These are phyloP conservation scores for Megaptera novaeangliae DNA, from an alignment of 2,113 vertebrate species.

Conservation along the genomic window DNA sequence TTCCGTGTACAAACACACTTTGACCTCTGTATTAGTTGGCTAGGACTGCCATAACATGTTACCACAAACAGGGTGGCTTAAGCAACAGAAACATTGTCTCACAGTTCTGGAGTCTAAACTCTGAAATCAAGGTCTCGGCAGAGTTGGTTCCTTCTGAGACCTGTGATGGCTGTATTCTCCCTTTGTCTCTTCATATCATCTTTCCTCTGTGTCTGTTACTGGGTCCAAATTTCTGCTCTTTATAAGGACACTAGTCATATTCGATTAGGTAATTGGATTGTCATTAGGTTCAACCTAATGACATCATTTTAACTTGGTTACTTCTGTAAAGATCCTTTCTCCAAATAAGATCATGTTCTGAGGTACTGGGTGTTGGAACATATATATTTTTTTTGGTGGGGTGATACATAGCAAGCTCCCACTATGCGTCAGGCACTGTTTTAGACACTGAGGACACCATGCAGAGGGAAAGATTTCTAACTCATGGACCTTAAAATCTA, in stretches of 20 bases:
- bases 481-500: background rate
- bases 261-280: background rate
- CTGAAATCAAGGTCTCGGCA: background rate
- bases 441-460: background rate
- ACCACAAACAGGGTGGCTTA: background rate
- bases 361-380: background rate
- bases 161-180: background rate
- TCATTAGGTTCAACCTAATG: background rate
- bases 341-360: background rate
- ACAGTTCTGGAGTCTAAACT: background rate
- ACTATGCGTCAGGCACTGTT: background rate
- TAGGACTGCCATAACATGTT: background rate
- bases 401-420: background rate
- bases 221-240: background rate
- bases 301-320: background rate
- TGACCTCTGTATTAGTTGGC: background rate
- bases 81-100: background rate
- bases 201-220: background rate
- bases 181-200: background rate
- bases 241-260: background rate
- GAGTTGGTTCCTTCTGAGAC: background rate
- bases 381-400: background rate
- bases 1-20: background rate
- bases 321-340: background rate
- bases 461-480: background rate